Conservation (phyloP, 2,113 vertebrate species). For the Tachysurus vachellii region DNA sequence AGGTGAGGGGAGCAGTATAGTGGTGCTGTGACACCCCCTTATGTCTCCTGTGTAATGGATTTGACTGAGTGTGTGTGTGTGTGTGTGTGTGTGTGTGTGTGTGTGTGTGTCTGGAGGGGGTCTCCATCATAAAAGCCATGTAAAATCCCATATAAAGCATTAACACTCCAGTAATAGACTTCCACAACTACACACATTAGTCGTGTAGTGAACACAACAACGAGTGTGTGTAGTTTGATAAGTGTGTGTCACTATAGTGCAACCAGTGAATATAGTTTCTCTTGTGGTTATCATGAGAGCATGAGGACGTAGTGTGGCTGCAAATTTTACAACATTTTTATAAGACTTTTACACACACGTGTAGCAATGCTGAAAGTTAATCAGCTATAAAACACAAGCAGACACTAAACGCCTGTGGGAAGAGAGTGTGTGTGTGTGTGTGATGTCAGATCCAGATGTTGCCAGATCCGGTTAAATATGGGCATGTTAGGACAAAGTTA, state of each 20-base stretch:
- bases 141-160: conserved; percentile 42
- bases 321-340: conserved; percentile 80
- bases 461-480: conserved; percentile 33
- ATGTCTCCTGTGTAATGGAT: conserved; percentile 51
- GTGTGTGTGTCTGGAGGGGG: conserved; percentile 11
- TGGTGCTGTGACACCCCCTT: conserved; percentile 71
- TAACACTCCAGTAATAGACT: conserved; percentile 38
- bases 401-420: conserved; percentile 59
- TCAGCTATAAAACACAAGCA: conserved; percentile 71
- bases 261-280: conserved; percentile 62
- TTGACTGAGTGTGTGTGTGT: background rate
- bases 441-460: conserved; percentile 51
- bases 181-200: conserved; percentile 12
- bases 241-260: conserved; percentile 38
- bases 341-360: conserved; percentile 77
- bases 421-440: conserved; percentile 40
- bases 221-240: conserved; percentile 39
- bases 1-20: background rate
- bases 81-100: conserved; percentile 46
- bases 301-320: conserved; percentile 77
- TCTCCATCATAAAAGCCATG: conserved; percentile 12
- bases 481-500: conserved; percentile 28
- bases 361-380: conserved; percentile 71
- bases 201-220: background rate
- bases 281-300: conserved; percentile 66